These are phyloP conservation scores for Parelbella ahira DNA, from an alignment of 2,888 invertebrate genomes.

Conservation along the genomic window DNA sequence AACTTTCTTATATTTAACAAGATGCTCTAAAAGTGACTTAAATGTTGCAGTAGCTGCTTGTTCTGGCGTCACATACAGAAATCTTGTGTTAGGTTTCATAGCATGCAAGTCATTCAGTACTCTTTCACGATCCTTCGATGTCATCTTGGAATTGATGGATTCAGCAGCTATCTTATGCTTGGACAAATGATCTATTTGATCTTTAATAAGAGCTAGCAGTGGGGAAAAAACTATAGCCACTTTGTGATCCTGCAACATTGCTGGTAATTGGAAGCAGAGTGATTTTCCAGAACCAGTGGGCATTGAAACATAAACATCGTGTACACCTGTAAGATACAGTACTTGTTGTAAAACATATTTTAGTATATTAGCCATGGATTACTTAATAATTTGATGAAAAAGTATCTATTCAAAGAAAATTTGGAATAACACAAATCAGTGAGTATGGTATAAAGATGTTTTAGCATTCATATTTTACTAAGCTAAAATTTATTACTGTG, in stretches of 20 bases:
- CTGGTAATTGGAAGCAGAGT: slow-evolving; percentile 97
- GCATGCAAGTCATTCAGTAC: slow-evolving; percentile 89
- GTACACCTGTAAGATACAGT: slow-evolving; percentile 81
- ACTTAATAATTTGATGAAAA: too few relatives aligned
- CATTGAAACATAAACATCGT: slow-evolving; percentile 98
- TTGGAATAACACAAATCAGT: too few relatives aligned
- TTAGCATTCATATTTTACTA: too few relatives aligned
- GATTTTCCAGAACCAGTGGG: slow-evolving; percentile 99
- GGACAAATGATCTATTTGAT: slow-evolving; percentile 94
- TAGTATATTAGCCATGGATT: too few relatives aligned
- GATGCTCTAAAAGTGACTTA: slow-evolving; percentile 83
- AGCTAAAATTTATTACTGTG: too few relatives aligned
- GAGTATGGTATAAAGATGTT: too few relatives aligned
- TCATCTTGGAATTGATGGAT: slow-evolving; percentile 96
- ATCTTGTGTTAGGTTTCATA: slow-evolving; percentile 86
- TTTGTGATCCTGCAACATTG: slow-evolving; percentile 88
- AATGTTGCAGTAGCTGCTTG: slow-evolving; percentile 92
- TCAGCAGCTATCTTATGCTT: slow-evolving; percentile 89
- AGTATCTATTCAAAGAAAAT: too few relatives aligned
- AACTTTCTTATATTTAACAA: slow-evolving; percentile 88
- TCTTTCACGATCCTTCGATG: slow-evolving; percentile 85
- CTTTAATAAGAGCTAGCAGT: slow-evolving; percentile 96
- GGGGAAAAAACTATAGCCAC: slow-evolving; percentile 98
- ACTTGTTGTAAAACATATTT: neutral
- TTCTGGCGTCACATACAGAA: slow-evolving; percentile 98